Percentiles rank a stretch among this genome's conserved stretches.
Conservation (phyloP, 30 jellyfish, hydroid and myxozoan species). For the Turritopsis rubra region DNA sequence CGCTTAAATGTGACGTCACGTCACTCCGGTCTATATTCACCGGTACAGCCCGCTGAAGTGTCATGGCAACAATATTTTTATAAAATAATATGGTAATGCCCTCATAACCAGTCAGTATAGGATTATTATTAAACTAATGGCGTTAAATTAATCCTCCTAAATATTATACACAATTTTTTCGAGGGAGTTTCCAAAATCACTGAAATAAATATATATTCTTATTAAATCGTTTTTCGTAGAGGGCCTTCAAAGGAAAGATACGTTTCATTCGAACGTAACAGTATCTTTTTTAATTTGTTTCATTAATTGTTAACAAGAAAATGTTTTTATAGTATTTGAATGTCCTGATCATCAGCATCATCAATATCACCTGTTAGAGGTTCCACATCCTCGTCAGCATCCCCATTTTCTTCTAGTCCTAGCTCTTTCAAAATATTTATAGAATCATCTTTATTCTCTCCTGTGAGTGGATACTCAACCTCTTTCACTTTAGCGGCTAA, state of each 20-base stretch:
- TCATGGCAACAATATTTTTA: too few relatives aligned
- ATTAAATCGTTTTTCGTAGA: too few relatives aligned
- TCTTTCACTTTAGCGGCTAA: conserved; percentile 38
- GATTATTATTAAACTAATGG: too few relatives aligned
- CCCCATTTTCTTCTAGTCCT: neutral
- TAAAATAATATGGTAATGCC: too few relatives aligned
- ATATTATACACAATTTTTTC: too few relatives aligned
- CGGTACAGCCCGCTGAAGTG: too few relatives aligned
- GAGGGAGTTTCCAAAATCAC: too few relatives aligned
- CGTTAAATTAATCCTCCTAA: too few relatives aligned
- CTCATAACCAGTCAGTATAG: too few relatives aligned
- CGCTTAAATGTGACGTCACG: neutral
- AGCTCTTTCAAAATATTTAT: conserved; percentile 1
- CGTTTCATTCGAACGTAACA: neutral
- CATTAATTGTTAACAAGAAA: neutral
- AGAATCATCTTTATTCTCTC: conserved; percentile 26
- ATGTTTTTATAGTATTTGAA: neutral
- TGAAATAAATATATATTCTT: too few relatives aligned
- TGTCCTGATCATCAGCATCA: neutral
- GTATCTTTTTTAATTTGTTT: too few relatives aligned
- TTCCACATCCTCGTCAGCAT: neutral
- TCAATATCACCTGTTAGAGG: neutral
- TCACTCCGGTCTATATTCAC: too few relatives aligned
- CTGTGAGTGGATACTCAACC: conserved; percentile 28
- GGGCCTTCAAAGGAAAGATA: neutral